A percentile compares a stretch with the other conserved stretches of the same genome.
Conservation (phyloP, 2,797 vertebrate genomes). For the Xenentodon cancila region DNA sequence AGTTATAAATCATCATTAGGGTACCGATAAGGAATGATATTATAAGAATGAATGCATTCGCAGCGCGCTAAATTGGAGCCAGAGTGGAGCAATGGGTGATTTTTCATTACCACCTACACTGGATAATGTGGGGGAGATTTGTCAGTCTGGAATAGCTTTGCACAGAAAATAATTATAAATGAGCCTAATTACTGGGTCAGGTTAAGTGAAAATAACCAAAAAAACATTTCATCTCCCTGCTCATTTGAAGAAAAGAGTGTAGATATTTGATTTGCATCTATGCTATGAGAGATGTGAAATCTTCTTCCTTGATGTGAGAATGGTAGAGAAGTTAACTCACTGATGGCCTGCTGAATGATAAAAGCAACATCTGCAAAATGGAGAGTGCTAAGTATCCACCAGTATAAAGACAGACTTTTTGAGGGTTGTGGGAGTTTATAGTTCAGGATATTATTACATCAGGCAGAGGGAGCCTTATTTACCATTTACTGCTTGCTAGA, state of each 20-base stretch:
- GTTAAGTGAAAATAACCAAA: slow-evolving; percentile 34
- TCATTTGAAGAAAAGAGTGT: slow-evolving; percentile 15
- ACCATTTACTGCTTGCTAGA: slow-evolving; percentile 50
- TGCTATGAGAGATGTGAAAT: not conserved
- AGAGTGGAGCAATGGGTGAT: slow-evolving; percentile 47
- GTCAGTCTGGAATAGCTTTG: slow-evolving; percentile 31
- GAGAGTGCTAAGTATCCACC: not conserved
- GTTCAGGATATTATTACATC: slow-evolving; percentile 48
- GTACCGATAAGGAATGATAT: slow-evolving; percentile 52
- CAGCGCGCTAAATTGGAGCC: slow-evolving; percentile 38
- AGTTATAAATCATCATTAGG: slow-evolving; percentile 74
- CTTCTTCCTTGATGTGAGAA: slow-evolving; percentile 2
- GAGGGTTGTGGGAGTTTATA: slow-evolving; percentile 16
- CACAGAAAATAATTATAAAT: slow-evolving; percentile 52
- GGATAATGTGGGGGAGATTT: slow-evolving; percentile 54
- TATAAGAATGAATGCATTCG: slow-evolving; percentile 54
- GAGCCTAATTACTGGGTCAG: slow-evolving; percentile 35
- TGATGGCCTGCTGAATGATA: slow-evolving; percentile 5
- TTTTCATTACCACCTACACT: slow-evolving; percentile 49
- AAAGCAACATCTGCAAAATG: slow-evolving; percentile 2
- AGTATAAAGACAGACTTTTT: slow-evolving; percentile 9
- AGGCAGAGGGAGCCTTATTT: slow-evolving; percentile 50
- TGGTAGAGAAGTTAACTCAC: slow-evolving; percentile 1
- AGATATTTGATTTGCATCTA: slow-evolving; percentile 10
- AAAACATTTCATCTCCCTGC: slow-evolving; percentile 12